Conservation (phyloP, 2,797 vertebrate species). For the Oryzias dopingdopingensis region DNA sequence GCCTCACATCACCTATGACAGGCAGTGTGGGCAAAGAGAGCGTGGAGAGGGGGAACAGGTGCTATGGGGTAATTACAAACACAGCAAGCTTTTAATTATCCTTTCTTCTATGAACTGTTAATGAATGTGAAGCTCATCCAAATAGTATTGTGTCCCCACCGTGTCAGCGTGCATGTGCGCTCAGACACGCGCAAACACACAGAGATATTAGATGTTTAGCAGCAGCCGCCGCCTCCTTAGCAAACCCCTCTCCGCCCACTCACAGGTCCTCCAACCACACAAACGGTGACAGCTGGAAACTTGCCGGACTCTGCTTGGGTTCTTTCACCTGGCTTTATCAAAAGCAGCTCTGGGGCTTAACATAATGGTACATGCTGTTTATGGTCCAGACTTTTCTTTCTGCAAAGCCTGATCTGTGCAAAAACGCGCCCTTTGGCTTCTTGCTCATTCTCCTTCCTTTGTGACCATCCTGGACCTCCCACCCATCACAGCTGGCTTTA, state of each 20-base stretch:
- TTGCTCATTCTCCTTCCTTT: slow-evolving; percentile 24
- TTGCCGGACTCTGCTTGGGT: slow-evolving; percentile 9
- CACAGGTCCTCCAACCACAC: slow-evolving; percentile 25
- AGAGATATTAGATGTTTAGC: slow-evolving; percentile 13
- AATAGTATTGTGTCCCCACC: slow-evolving; percentile 47
- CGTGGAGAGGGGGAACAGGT: slow-evolving; percentile 61
- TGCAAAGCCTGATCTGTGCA: slow-evolving; percentile 14
- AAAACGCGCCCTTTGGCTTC: slow-evolving; percentile 24
- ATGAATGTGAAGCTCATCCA: slow-evolving; percentile 69
- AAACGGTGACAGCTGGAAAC: slow-evolving; percentile 32
- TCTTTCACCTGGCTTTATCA: slow-evolving; percentile 24
- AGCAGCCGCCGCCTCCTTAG: slow-evolving; percentile 26
- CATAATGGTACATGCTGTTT: slow-evolving; percentile 21
- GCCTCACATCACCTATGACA: slow-evolving; percentile 37
- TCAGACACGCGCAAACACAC: not conserved
- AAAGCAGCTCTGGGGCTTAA: slow-evolving; percentile 1
- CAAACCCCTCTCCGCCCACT: slow-evolving; percentile 11
- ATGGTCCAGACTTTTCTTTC: slow-evolving; percentile 11
- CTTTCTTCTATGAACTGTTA: slow-evolving; percentile 70
- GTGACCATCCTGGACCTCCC: slow-evolving; percentile 16
- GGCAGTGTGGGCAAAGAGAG: slow-evolving; percentile 44
- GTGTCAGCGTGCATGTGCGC: slow-evolving; percentile 21
- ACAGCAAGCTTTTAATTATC: slow-evolving; percentile 77
- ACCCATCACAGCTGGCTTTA: slow-evolving; percentile 24
- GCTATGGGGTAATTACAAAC: slow-evolving; percentile 73